Percentiles rank a stretch among this genome's conserved stretches.
phyloP scores from a whole-genome alignment of 1,140 invertebrate genomes.

The Diachasmimorpha longicaudata region DNA sequence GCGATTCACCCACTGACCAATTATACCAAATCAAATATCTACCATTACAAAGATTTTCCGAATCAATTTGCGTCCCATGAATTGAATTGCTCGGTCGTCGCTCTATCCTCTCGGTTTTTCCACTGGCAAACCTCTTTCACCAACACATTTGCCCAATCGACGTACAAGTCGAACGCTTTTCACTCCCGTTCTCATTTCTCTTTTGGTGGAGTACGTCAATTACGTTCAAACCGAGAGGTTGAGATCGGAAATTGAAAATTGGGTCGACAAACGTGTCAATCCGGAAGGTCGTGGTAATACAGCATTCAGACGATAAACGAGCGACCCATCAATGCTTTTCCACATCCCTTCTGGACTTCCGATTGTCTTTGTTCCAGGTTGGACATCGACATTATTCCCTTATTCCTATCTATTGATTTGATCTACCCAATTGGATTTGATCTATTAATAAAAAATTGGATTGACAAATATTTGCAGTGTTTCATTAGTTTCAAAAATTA shows the following conservation, averaged over 20 bases:
- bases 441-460: no score
- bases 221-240: not conserved
- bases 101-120: not conserved
- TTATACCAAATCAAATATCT: not conserved
- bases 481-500: no score
- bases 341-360: not conserved
- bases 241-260: slow-evolving; percentile 33
- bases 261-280: slow-evolving; percentile 30
- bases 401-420: no score
- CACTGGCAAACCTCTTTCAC: not conserved
- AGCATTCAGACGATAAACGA: slow-evolving; percentile 30
- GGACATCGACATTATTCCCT: no score
- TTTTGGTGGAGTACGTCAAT: not conserved
- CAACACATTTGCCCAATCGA: not conserved
- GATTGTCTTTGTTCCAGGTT: not conserved
- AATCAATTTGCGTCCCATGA: slow-evolving; percentile 1
- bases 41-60: not conserved
- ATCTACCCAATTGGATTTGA: no score
- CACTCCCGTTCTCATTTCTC: not conserved
- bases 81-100: not conserved
- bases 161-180: not conserved
- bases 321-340: not conserved
- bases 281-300: slow-evolving; percentile 29
- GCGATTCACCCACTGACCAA: not conserved
- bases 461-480: no score